Conservation (phyloP, 1,140 invertebrate species). For the Bacillus rossius region DNA sequence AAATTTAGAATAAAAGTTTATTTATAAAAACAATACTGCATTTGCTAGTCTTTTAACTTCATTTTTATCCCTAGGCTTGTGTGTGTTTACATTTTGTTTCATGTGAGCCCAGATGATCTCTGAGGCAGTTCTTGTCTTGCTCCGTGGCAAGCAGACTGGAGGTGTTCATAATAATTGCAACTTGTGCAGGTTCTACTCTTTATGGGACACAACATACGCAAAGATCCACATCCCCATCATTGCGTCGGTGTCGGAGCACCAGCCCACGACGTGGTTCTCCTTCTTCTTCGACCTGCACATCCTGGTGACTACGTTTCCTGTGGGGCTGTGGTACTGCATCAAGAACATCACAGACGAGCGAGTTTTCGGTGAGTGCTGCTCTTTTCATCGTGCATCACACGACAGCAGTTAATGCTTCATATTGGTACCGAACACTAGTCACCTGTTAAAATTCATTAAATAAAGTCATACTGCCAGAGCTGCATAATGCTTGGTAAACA, state of each 20-base stretch:
- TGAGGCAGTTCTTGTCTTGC: too few species aligned
- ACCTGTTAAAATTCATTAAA: too few species aligned
- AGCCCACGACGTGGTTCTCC: constrained; percentile 98
- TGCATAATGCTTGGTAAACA: too few species aligned
- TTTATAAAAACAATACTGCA: too few species aligned
- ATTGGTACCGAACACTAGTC: too few species aligned
- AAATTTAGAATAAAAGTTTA: too few species aligned
- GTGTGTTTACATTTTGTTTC: not conserved
- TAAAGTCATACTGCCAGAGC: too few species aligned
- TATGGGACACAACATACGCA: constrained; percentile 99
- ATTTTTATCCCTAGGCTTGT: not conserved
- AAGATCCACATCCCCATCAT: constrained; percentile 99
- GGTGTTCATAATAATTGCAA: too few species aligned
- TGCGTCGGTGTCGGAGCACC: constrained; percentile 98
- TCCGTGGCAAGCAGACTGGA: not conserved
- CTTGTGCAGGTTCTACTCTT: constrained; percentile 81
- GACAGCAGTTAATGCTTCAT: not conserved
- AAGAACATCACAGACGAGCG: constrained; percentile 97
- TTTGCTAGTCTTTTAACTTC: too few species aligned
- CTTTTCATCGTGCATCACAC: not conserved
- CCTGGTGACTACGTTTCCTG: constrained; percentile 93
- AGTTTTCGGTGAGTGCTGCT: constrained; percentile 80
- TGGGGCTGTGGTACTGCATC: constrained; percentile 98
- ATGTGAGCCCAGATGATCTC: too few species aligned
- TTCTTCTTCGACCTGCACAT: constrained; percentile 99